Evolutionary conservation across 2,888 invertebrate species (phyloP), one percentile per base, ranked within the genome.

Genomic region (Pecten maximus): DNA sequence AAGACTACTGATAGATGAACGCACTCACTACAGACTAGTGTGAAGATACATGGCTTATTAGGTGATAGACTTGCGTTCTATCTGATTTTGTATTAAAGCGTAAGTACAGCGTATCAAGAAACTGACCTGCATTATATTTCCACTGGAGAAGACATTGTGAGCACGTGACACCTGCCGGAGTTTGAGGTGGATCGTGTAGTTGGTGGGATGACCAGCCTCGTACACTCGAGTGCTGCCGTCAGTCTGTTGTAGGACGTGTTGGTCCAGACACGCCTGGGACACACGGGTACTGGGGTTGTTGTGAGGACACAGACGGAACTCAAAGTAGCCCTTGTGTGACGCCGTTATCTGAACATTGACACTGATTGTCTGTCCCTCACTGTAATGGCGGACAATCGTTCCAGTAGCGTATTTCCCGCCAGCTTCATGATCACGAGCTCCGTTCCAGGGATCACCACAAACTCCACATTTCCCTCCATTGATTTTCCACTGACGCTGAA

Each of bases 231-330:
- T 88, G 28, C 89, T 89, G 54, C 89, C 91, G 40, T 87, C 44
- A 28, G 91, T 88, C 54, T 90, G 89, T 19, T 89, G 90, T 23
- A 95, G 92, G 3, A 93, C 90, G 48, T 94, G 93, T 86, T 91
- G 88, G 89, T 95, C 93, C 40, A 95, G 88, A 90, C 95, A 95
- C 2, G 91, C 90, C 91, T 95, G 94, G 0, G 92, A 92, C n/a
- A 93, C 95, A n/a, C 93, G 92, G 15, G 87, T 92, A 16, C 89
- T 91, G 0, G 91, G 87, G 28, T 88, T 40, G 74, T 74, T 74
- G 35, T 74, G 74, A 74, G 74, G 74, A 74, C 74, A 74, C 74
- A 74, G 74, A 0, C 74, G 74, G 35, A 74, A 74, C 74, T 74
- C 74, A 28, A 74, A 74, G 35, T 74, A 74, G 28, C 74, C 74